Base-by-base conservation (phyloP, 2,888 invertebrate genomes). In the Drosophila monieri region DNA sequence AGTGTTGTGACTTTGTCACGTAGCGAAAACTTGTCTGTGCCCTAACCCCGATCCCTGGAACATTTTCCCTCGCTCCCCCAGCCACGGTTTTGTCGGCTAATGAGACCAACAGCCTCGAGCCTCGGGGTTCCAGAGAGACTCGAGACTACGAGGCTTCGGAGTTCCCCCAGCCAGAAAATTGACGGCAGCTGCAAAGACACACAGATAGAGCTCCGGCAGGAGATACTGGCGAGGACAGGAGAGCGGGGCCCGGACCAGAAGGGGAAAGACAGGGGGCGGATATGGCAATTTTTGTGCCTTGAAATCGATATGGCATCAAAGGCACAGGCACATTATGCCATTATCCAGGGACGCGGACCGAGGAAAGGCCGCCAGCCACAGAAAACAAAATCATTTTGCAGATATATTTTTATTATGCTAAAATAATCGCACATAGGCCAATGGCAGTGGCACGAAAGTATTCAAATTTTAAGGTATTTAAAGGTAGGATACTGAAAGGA, bases 371-470 rank as follows among this genome's bases (percentile, higher is more conserved):
- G 79, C 77, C 39, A 70, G 80, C 67, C 71, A 47, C 53, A 55
- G 46, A 59, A 48, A 74, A 69, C 53, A 60, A 66, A 67, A 66
- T 61, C 70, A 70, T 70, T 61, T 70, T 47, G 68, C 85, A 85
- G 81, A 80, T 80, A 84, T 84, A 84, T 84, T 84, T 86, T 86
- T 86, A 84, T 84, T 85, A 85, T 85, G 84, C 84, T 85, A 88
- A 85, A 85, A 85, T 83, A 83, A 83, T 83, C 86, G 86, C 66
- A 74, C 73, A 85, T 88, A 83, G 86, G 83, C 77, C 73, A 72
- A 70, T 52, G 69, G 64, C 53, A 61, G 58, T 53, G 80, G 65
- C 4, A 8, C 9, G 18, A 18, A n/a, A n/a, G 12, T 35, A 72
- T 10, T n/a, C 0, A 41, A 39, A 18, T 18, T 14, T 5, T 14